Conservation (phyloP, 2,888 invertebrate genomes). For the Acronicta aceris region DNA sequence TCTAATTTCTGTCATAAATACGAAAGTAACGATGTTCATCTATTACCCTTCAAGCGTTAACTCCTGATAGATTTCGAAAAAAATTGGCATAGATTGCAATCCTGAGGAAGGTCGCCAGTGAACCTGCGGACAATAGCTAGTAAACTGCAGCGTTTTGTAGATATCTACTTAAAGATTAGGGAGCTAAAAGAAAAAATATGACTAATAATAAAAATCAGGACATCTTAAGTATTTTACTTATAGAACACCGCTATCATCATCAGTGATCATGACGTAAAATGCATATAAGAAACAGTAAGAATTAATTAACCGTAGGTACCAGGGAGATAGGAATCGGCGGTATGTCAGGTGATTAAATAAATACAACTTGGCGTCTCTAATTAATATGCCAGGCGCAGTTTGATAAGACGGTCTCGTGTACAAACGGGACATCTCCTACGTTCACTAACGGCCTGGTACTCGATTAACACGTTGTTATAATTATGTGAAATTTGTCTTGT, state of each 20-base stretch:
- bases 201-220: slow-evolving; percentile 50
- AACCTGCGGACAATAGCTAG: too few relatives aligned
- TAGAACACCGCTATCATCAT: slow-evolving; percentile 58
- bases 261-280: slow-evolving; percentile 58
- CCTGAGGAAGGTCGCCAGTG: too few relatives aligned
- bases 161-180: too few relatives aligned
- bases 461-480: slow-evolving; percentile 83
- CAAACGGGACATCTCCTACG: slow-evolving; percentile 76
- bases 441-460: slow-evolving; percentile 74
- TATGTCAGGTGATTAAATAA: slow-evolving; percentile 87
- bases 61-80: too few relatives aligned
- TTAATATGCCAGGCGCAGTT: slow-evolving; percentile 87
- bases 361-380: slow-evolving; percentile 84
- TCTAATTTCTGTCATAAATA: too few relatives aligned
- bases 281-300: slow-evolving; percentile 73
- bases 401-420: slow-evolving; percentile 74
- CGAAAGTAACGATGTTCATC: too few relatives aligned
- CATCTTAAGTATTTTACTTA: slow-evolving; percentile 52
- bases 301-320: slow-evolving; percentile 81
- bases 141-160: too few relatives aligned
- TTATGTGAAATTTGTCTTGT: slow-evolving; percentile 75
- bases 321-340: slow-evolving; percentile 78
- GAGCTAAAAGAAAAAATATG: too few relatives aligned
- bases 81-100: too few relatives aligned
- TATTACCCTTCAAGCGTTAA: too few relatives aligned